phyloP scores from a whole-genome alignment of 2,888 invertebrate genomes.

The Trachelus stipa region DNA sequence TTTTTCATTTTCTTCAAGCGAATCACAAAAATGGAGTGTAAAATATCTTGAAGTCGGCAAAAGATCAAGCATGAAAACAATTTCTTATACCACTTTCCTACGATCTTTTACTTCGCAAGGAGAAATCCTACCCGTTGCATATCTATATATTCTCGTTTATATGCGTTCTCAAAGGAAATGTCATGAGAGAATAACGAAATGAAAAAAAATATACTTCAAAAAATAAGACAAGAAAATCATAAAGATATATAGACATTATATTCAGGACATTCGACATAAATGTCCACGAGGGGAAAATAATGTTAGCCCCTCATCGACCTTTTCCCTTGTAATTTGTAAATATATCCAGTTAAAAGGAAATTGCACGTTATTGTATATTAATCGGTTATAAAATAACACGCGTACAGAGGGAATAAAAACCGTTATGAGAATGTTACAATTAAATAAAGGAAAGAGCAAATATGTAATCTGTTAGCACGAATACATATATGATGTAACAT shows the following conservation, averaged over 20 bases:
- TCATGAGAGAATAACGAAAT: background rate
- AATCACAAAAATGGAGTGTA: constrained; percentile 14
- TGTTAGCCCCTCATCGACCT: background rate
- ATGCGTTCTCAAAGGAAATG: background rate
- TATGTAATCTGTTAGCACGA: background rate
- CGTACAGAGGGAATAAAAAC: background rate
- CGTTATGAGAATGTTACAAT: background rate
- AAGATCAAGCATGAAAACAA: constrained; percentile 14
- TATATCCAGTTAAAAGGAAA: constrained; percentile 25
- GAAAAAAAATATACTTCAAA: background rate
- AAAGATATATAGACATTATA: background rate
- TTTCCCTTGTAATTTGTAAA: constrained; percentile 29
- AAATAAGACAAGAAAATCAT: background rate
- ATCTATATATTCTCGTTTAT: background rate
- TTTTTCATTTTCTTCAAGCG: background rate
- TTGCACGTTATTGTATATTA: constrained; percentile 29
- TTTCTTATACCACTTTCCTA: background rate
- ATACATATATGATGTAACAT: background rate
- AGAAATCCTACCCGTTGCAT: background rate
- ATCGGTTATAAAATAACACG: constrained; percentile 13
- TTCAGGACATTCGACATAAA: background rate
- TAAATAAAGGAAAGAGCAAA: constrained; percentile 14
- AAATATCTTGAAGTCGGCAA: constrained; percentile 14
- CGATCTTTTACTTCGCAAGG: background rate
- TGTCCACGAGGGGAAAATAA: background rate